A percentile compares a stretch with the other conserved stretches of the same genome.
phyloP scores from a whole-genome alignment of 2,797 vertebrate genomes.

The Argya squamiceps region DNA sequence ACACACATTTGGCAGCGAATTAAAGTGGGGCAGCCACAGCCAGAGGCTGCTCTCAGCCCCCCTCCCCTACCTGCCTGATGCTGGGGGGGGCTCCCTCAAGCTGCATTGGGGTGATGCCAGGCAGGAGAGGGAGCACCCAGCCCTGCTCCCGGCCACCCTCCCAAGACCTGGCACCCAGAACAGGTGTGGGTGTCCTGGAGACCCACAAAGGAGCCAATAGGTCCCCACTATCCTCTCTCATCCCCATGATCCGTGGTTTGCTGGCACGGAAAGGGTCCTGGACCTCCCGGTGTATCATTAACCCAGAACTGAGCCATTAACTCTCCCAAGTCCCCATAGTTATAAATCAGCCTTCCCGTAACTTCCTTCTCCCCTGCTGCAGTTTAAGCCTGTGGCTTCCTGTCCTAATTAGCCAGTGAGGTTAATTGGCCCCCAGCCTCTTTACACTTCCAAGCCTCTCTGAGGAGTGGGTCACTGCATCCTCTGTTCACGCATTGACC shows the following conservation, averaged over 20 bases:
- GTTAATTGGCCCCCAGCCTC: constrained; percentile 32
- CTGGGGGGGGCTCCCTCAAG: not conserved
- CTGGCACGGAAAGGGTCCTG: not conserved
- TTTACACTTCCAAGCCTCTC: not conserved
- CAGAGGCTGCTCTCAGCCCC: not conserved
- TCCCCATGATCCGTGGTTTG: not conserved
- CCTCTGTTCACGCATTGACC: not conserved
- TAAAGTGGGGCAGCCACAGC: constrained; percentile 40
- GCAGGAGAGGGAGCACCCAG: not conserved
- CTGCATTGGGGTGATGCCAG: not conserved
- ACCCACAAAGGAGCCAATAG: not conserved
- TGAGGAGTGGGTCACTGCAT: not conserved
- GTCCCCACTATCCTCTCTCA: not conserved
- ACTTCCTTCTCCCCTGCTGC: constrained; percentile 50
- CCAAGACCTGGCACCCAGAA: not conserved
- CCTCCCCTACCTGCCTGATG: not conserved
- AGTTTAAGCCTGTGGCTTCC: constrained; percentile 42
- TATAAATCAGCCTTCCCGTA: constrained; percentile 39
- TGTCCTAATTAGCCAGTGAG: constrained; percentile 55
- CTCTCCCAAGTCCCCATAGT: not conserved
- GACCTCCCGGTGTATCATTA: constrained; percentile 30
- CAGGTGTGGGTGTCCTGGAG: not conserved
- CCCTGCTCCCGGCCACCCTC: not conserved
- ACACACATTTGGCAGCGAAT: constrained; percentile 19
- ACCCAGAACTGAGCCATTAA: constrained; percentile 38